Base-by-base conservation (phyloP, 2,797 vertebrate genomes). In the Clamator glandarius region DNA sequence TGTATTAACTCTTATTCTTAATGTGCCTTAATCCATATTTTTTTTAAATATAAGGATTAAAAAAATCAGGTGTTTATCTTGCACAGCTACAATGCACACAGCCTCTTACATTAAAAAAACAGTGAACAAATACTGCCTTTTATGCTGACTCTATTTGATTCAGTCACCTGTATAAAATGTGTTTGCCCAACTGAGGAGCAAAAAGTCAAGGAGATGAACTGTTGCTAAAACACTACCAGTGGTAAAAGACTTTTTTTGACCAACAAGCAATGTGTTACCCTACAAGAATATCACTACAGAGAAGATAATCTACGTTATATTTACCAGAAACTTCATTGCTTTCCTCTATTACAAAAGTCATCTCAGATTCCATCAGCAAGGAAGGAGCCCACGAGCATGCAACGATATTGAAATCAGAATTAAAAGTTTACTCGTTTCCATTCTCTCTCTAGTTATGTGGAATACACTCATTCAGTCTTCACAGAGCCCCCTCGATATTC, bases 381-480 rank as follows among this genome's bases (percentile, higher is more conserved):
- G 78, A 24, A 79, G 14, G 9, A n/a, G 5, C 33, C 46, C 29
- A 39, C 0, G 0, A 15, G 2, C 10, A 15, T 9, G 28, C 8
- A 68, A 28, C 15, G 16, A 28, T 31, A n/a, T 0, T 39, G 33
- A 80, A 83, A 58, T 77, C 28, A n/a, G 28, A 28, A 57, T 66
- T 52, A 76, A 89, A 94, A 82, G 13, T 15, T 18, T 20, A 36
- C 17, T 26, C 29, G 23, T 26, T 66, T 17, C 63, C 28, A 6
- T 50, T 33, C 15, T 28, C 15, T 72, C 33, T 75, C 18, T 33
- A 39, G 80, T 44, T 55, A 35, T 11, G 28, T 39, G 19, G 39
- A 67, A 89, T 42, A 57, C 8, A 55, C 4, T 33, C 25, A 13
- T 8, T 52, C 23, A 33, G 33, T 42, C 31, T 29, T 87, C n/a